Evolutionary conservation across 2,113 vertebrate species (phyloP), one percentile per base, ranked within the genome.

Genomic region (Gadus macrocephalus): DNA sequence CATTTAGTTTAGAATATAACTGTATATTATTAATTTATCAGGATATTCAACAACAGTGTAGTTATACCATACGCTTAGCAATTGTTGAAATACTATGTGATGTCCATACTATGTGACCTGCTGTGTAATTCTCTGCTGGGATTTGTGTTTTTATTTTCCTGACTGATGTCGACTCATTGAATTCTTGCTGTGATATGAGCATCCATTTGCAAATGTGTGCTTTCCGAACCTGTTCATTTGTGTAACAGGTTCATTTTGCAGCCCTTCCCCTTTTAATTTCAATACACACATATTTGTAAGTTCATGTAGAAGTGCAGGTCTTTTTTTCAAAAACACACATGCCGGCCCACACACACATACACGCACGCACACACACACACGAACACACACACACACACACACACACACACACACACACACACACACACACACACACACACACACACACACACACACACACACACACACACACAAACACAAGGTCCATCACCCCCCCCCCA

Each of bases 171-270:
- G 75, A 42, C 77, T 87, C 81, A 86, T 83, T 85, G 84, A 85
- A 80, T 82, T 72, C 82, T 87, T 81, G 80, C 83, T 86, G 82
- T 75, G 80, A 83, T 77, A 80, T 71, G 74, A 85, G 81, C 87
- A 85, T 85, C 84, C 84, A 80, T 88, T 82, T 78, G 77, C 81
- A 88, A 89, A 87, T 85, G 81, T 83, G 85, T 73, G 71, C 70
- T 70, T 83, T 82, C 74, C 81, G 84, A 85, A 88, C 80, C 83
- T 86, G 82, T 76, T 87, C 82, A 87, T 88, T 87, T 75, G 83
- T 86, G 76, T 84, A 84, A 78, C 85, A 35, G 84, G 83, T 73
- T 75, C 82, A 61, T 85, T 69, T 74, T 76, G 72, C 77, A 69
- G 75, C 75, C 73, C 82, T 72, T 72, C 78, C 79, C 72, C 81